A percentile compares a stretch with the other conserved stretches of the same genome.
Evolutionary conservation across 1,140 invertebrate genomes (phyloP).

Genomic region (Myzus persicae): DNA sequence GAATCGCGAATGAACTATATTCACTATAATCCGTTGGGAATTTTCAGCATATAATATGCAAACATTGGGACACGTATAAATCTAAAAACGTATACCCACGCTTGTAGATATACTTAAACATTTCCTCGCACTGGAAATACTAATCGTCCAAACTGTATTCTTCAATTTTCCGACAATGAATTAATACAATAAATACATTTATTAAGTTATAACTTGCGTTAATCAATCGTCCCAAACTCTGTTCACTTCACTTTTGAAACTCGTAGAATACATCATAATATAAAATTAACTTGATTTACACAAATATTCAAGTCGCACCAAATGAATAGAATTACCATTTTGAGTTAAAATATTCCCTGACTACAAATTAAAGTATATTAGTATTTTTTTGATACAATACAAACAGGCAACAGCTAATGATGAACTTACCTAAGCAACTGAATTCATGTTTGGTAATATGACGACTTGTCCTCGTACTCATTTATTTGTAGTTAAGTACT

Average conservation of each 20-base stretch:
- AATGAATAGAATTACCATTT: background rate
- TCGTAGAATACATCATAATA: background rate
- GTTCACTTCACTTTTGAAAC: background rate
- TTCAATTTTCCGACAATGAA: background rate
- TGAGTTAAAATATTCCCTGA: background rate
- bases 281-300: background rate
- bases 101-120: background rate
- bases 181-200: background rate
- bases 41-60: background rate
- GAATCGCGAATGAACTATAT: background rate
- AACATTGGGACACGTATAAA: background rate
- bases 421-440: background rate
- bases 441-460: background rate
- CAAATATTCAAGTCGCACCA: background rate
- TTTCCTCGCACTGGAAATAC: background rate
- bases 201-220: background rate
- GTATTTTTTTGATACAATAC: background rate
- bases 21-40: constrained; percentile 1
- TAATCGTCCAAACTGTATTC: background rate
- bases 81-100: background rate
- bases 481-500: background rate
- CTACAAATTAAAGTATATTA: background rate
- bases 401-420: background rate
- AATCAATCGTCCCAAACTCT: background rate
- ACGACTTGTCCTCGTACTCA: background rate